Evolutionary conservation across 2,797 vertebrate species (phyloP).

Genomic region (Lophotriccus pileatus): DNA sequence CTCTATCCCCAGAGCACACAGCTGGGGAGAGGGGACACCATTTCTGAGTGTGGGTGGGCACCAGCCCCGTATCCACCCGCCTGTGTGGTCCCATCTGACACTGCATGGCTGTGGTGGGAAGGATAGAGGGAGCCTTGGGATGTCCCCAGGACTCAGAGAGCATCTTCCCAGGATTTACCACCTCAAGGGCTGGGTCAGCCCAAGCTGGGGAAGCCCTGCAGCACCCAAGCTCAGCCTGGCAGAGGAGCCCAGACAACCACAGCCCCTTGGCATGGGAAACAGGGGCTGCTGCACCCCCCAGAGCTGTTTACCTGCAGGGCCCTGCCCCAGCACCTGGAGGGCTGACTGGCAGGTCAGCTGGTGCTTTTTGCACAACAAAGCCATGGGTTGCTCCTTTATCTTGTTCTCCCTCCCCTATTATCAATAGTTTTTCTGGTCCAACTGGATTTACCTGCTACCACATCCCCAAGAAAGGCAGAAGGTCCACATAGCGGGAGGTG

Average conservation of each 20-base stretch:
- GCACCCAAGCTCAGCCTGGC: not conserved
- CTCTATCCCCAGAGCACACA: not conserved
- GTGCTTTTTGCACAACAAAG: constrained; percentile 18
- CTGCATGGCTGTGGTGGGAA: fast-evolving
- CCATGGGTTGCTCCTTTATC: constrained; percentile 5
- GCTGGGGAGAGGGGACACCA: not conserved
- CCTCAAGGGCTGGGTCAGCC: not conserved
- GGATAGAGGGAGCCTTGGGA: not conserved
- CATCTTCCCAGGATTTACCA: not conserved
- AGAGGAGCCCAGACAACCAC: not conserved
- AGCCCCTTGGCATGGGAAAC: not conserved
- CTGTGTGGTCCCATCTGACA: not conserved
- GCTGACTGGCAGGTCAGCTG: not conserved
- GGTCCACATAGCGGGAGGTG: not conserved
- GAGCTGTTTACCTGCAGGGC: not conserved
- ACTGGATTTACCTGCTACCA: constrained; percentile 44
- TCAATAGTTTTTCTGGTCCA: constrained; percentile 43
- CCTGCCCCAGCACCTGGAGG: not conserved
- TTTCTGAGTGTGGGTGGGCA: not conserved
- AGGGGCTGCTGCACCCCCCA: not conserved
- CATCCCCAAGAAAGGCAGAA: not conserved
- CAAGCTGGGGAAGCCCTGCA: not conserved
- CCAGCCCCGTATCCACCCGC: fast-evolving
- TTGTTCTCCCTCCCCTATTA: constrained; percentile 5
- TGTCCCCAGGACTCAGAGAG: not conserved